phyloP scores from a whole-genome alignment of 2,113 vertebrate species.

The Eptesicus fuscus region DNA sequence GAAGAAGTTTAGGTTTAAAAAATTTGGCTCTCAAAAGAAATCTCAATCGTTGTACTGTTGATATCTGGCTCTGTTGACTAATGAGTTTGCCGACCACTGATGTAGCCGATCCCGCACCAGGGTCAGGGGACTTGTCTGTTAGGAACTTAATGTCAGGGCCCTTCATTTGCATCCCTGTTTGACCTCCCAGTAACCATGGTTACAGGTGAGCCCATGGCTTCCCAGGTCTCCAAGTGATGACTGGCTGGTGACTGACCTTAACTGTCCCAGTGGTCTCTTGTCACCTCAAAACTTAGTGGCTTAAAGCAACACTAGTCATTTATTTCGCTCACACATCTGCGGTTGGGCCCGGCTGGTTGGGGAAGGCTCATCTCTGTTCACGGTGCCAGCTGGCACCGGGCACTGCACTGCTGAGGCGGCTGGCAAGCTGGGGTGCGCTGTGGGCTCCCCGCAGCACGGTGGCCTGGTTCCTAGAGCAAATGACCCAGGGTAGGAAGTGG shows the following conservation, averaged over 20 bases:
- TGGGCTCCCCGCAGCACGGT: neutral
- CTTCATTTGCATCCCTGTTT: neutral
- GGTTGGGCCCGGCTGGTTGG: neutral
- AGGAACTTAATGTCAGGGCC: neutral
- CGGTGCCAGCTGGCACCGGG: fast-evolving
- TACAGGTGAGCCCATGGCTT: fast-evolving
- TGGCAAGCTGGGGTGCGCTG: neutral
- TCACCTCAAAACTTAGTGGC: neutral
- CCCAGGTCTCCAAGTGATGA: neutral
- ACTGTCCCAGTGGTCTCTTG: neutral
- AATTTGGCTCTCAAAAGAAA: no score
- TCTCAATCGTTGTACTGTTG: no score
- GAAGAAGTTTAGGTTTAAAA: no score
- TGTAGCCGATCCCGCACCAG: neutral
- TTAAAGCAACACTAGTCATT: neutral
- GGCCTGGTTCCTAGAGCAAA: neutral
- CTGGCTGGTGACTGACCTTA: neutral
- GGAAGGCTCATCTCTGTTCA: neutral
- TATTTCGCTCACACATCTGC: neutral
- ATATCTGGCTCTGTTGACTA: no score
- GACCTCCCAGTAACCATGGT: neutral
- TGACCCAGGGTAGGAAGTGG: neutral
- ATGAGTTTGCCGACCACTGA: no score
- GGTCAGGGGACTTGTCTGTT: neutral
- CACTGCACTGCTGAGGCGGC: fast-evolving